Evolutionary conservation across 23 tunicate species (phyloP).

Genomic region (Styela clava): DNA sequence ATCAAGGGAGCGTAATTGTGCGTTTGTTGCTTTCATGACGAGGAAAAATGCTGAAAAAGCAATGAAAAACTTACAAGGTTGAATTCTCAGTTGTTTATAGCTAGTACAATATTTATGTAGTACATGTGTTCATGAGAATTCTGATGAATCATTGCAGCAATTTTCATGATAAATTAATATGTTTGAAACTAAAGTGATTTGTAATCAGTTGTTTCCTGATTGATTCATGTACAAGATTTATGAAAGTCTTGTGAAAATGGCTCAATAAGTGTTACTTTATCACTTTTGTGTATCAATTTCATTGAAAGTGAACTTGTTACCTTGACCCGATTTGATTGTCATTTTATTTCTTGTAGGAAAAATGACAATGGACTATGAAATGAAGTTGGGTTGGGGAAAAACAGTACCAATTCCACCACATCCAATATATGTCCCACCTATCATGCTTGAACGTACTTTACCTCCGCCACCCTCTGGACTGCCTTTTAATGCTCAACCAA

Average conservation of each 20-base stretch:
- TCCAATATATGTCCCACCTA: constrained; percentile 91
- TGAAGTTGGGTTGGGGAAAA: constrained; percentile 98
- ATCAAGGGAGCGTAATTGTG: constrained; percentile 82
- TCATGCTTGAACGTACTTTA: constrained; percentile 69
- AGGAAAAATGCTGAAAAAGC: constrained; percentile 94
- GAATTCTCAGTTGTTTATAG: not conserved
- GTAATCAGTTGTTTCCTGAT: too few species aligned
- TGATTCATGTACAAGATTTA: too few species aligned
- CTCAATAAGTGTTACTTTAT: too few species aligned
- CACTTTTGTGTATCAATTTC: too few species aligned
- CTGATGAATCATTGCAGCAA: too few species aligned
- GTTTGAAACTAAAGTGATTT: too few species aligned
- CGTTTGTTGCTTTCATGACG: constrained; percentile 97
- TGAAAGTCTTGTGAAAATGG: too few species aligned
- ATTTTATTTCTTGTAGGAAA: constrained; percentile 17
- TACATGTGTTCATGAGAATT: too few species aligned
- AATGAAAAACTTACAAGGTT: constrained; percentile 84
- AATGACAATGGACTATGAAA: constrained; percentile 66
- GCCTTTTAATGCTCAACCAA: constrained; percentile 92
- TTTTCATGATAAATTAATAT: too few species aligned
- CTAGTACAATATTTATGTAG: not conserved
- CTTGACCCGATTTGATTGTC: too few species aligned
- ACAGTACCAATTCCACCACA: constrained; percentile 89
- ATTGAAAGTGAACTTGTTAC: too few species aligned
- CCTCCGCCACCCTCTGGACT: constrained; percentile 95